phyloP scores from a whole-genome alignment of 2,888 invertebrate species.

The Adineta ricciae region DNA sequence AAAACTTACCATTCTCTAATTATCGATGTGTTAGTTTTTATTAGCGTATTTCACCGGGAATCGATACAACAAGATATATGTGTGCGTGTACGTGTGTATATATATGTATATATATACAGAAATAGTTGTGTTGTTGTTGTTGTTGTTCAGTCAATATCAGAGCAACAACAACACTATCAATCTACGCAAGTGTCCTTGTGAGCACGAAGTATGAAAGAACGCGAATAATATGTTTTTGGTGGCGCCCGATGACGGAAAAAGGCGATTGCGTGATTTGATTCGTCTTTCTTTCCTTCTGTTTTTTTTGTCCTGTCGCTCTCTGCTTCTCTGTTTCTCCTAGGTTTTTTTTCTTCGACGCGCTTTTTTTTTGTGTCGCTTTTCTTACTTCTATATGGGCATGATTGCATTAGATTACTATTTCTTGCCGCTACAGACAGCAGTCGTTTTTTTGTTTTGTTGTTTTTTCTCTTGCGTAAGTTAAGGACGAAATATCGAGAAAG shows the following conservation, averaged over 20 bases:
- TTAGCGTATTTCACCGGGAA: background rate
- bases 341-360: background rate
- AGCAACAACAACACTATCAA: background rate
- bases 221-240: background rate
- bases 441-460: background rate
- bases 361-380: background rate
- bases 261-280: background rate
- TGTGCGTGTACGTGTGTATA: too few species aligned
- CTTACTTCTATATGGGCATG: background rate
- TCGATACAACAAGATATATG: too few species aligned
- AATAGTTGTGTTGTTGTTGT: background rate
- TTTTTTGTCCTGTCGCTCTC: background rate
- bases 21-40: background rate
- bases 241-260: background rate
- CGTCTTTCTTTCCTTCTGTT: background rate
- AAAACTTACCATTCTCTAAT: background rate
- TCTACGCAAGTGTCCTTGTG: background rate
- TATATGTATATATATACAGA: too few species aligned
- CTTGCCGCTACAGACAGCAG: background rate
- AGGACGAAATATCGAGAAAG: background rate
- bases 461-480: constrained; percentile 9
- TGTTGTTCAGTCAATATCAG: background rate
- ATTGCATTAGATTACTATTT: background rate
- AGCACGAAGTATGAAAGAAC: background rate
- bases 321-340: background rate